These are phyloP conservation scores for Cyclophora albipunctata DNA, from an alignment of 2,888 invertebrate species.

Conservation along the genomic window DNA sequence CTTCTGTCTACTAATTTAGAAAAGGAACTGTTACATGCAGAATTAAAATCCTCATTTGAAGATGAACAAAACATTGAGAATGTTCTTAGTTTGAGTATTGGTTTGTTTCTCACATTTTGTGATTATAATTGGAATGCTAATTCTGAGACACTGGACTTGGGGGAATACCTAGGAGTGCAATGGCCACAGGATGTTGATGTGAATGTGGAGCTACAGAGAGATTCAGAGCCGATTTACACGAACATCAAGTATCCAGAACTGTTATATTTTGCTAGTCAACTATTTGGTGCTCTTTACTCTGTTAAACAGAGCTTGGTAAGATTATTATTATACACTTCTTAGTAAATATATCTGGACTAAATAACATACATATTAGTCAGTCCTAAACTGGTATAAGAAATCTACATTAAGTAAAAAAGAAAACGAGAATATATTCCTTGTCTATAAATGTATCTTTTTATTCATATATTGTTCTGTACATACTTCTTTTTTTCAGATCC, in stretches of 20 bases:
- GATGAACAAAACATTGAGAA: constrained; percentile 37
- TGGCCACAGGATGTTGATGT: constrained; percentile 64
- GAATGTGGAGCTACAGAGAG: constrained; percentile 57
- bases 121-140: constrained; percentile 91
- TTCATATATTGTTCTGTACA: neutral
- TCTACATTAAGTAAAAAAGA: too few relatives aligned
- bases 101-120: constrained; percentile 82
- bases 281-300: constrained; percentile 46
- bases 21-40: constrained; percentile 27
- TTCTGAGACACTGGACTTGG: constrained; percentile 50
- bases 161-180: constrained; percentile 50
- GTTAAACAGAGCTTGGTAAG: constrained; percentile 55
- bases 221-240: constrained; percentile 80
- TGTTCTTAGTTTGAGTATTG: constrained; percentile 76
- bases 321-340: neutral
- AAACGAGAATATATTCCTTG: too few relatives aligned
- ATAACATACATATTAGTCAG: neutral
- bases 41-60: constrained; percentile 31
- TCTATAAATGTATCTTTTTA: neutral
- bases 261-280: constrained; percentile 53
- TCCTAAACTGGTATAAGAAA: too few relatives aligned
- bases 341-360: neutral
- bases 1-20: constrained; percentile 43
- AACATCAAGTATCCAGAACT: constrained; percentile 77
- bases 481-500: constrained; percentile 32